Conservation (phyloP, 2,888 invertebrate genomes). For the Andrena fulva region DNA sequence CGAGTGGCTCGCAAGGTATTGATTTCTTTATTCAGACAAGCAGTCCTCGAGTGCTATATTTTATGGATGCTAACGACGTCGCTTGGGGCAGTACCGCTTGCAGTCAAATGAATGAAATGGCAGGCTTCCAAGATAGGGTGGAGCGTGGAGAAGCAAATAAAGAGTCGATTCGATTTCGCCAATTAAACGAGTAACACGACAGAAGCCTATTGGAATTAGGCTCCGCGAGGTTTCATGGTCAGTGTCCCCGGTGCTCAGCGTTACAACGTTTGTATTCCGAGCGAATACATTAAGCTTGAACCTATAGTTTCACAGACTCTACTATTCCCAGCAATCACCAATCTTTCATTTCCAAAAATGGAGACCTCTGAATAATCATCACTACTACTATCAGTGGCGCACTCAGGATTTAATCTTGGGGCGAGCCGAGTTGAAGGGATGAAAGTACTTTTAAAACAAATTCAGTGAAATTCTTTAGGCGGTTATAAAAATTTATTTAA, state of each 20-base stretch:
- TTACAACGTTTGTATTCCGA: too few relatives aligned
- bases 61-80: constrained; percentile 6
- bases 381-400: too few relatives aligned
- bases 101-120: constrained; percentile 47
- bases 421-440: too few relatives aligned
- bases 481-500: too few relatives aligned
- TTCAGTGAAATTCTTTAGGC: too few relatives aligned
- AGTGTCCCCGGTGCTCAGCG: background rate
- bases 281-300: too few relatives aligned
- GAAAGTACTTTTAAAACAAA: too few relatives aligned
- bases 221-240: background rate
- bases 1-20: background rate
- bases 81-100: constrained; percentile 8
- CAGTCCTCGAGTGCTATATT: background rate
- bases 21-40: background rate
- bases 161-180: background rate
- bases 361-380: too few relatives aligned
- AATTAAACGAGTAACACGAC: background rate
- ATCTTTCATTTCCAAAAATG: too few relatives aligned
- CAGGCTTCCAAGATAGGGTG: constrained; percentile 8
- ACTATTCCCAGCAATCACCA: too few relatives aligned
- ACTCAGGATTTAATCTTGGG: too few relatives aligned
- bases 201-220: background rate
- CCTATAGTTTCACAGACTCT: too few relatives aligned
- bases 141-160: constrained; percentile 11